Conservation (phyloP, 2,888 invertebrate species). For the Drosophila meridiana region DNA sequence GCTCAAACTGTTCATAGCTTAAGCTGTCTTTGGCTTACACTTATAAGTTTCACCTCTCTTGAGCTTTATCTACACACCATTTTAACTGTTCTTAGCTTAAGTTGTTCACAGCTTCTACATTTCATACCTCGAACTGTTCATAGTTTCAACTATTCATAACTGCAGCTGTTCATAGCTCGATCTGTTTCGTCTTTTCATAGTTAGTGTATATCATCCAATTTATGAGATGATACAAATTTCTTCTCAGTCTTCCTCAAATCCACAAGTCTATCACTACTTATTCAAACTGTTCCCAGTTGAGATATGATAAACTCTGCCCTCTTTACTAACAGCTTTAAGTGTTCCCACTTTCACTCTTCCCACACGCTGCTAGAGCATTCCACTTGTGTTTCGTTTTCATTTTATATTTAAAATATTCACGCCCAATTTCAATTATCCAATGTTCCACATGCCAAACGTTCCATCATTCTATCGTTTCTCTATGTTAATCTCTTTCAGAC, state of each 20-base stretch:
- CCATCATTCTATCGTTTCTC: background rate
- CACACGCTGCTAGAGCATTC: background rate
- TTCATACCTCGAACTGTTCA: background rate
- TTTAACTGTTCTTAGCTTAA: background rate
- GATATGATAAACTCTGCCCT: background rate
- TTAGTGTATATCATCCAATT: background rate
- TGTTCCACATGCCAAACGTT: background rate
- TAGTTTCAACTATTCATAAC: background rate
- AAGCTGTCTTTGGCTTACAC: too few relatives aligned
- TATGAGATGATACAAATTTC: background rate
- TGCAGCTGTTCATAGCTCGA: background rate
- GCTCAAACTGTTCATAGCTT: background rate
- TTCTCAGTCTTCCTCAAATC: too few relatives aligned
- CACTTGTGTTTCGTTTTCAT: too few relatives aligned
- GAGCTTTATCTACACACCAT: too few relatives aligned
- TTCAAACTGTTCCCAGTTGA: background rate
- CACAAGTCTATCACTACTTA: too few relatives aligned
- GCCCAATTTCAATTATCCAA: background rate
- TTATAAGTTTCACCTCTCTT: too few relatives aligned
- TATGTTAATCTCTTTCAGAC: conserved; percentile 26
- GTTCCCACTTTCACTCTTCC: background rate
- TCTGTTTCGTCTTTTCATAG: background rate
- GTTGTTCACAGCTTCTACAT: background rate
- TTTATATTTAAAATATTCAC: background rate
- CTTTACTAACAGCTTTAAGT: background rate